Evolutionary conservation across 2,113 vertebrate species (phyloP).

Genomic region (Ornithorhynchus anatinus): DNA sequence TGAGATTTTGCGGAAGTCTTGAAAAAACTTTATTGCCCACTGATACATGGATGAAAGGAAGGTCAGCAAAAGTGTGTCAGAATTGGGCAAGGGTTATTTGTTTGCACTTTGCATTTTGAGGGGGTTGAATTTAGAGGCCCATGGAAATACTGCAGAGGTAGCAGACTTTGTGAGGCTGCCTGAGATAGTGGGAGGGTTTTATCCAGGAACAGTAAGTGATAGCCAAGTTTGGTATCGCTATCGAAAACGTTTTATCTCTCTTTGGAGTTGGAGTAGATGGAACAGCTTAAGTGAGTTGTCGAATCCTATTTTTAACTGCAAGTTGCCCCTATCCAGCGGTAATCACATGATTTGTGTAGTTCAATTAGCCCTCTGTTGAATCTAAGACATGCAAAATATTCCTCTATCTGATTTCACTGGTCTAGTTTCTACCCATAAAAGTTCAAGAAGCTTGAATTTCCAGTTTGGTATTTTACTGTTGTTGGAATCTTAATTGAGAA

Average conservation of each 20-base stretch:
- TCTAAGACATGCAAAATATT: neutral
- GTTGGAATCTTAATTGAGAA: too few relatives aligned
- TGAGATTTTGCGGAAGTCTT: constrained; percentile 3
- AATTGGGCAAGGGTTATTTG: constrained; percentile 33
- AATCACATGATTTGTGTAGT: neutral
- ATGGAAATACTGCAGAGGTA: neutral
- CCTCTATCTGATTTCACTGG: constrained; percentile 8
- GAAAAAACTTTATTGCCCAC: constrained; percentile 51
- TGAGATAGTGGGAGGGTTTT: constrained; percentile 1
- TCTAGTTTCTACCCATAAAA: neutral
- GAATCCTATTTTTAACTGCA: constrained; percentile 47
- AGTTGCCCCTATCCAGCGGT: constrained; percentile 4
- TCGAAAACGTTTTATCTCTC: neutral
- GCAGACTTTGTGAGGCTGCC: neutral
- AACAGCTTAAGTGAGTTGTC: neutral
- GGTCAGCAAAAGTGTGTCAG: neutral
- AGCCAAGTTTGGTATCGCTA: neutral
- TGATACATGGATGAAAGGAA: neutral
- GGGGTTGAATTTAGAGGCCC: neutral
- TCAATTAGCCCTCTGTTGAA: neutral
- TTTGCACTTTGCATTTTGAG: constrained; percentile 44
- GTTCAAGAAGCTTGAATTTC: neutral
- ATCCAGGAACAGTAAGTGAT: neutral
- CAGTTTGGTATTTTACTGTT: neutral
- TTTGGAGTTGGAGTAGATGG: neutral